Conservation (phyloP, 2,888 invertebrate species). For the Halictus ligatus region DNA sequence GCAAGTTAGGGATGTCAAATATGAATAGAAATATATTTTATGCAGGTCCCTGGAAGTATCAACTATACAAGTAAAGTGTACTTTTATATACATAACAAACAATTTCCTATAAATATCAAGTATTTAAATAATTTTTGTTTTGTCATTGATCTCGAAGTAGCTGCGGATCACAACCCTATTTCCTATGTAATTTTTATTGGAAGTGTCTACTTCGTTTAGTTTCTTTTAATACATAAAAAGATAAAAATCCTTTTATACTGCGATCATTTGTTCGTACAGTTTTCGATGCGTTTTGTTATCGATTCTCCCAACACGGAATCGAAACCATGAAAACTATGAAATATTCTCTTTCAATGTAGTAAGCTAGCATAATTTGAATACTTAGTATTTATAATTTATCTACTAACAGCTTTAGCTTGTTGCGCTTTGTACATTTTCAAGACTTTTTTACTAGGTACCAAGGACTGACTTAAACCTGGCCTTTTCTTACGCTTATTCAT, state of each 20-base stretch:
- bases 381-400: conserved; percentile 72
- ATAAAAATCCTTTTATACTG: conserved; percentile 28
- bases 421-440: conserved; percentile 91
- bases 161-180: conserved; percentile 18
- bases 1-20: conserved; percentile 36
- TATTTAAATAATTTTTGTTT: conserved; percentile 60
- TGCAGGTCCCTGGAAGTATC: conserved; percentile 61
- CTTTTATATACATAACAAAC: conserved; percentile 65
- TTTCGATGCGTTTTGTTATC: conserved; percentile 21
- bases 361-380: conserved; percentile 20
- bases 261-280: conserved; percentile 13
- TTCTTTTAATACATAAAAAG: conserved; percentile 19
- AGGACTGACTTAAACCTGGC: conserved; percentile 90
- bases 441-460: conserved; percentile 94
- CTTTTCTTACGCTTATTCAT: conserved; percentile 88
- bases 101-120: conserved; percentile 54
- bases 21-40: conserved; percentile 56
- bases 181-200: conserved; percentile 50
- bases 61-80: conserved; percentile 62
- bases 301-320: conserved; percentile 25
- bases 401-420: conserved; percentile 85
- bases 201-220: conserved; percentile 58
- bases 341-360: conserved; percentile 32
- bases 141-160: conserved; percentile 40
- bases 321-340: conserved; percentile 34